phyloP scores from a whole-genome alignment of 2,113 vertebrate species.

The Ceyx melanurus region DNA sequence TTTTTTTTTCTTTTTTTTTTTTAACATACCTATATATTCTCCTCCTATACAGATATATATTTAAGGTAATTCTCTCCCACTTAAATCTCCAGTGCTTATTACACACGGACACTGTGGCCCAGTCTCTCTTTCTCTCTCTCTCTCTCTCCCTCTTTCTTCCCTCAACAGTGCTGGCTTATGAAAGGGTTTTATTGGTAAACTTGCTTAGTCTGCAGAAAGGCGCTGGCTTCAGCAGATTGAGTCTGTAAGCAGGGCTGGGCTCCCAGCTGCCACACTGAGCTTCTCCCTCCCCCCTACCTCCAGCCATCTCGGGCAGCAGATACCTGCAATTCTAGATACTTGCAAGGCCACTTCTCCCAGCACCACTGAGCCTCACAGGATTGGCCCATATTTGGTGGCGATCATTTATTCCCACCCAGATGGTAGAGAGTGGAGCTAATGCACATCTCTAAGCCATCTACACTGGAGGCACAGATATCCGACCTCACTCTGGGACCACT shows the following conservation, averaged over 20 bases:
- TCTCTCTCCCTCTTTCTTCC: neutral
- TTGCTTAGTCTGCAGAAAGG: slow-evolving; percentile 66
- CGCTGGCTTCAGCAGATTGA: slow-evolving; percentile 55
- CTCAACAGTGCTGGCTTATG: slow-evolving; percentile 48
- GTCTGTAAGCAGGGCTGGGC: slow-evolving; percentile 20
- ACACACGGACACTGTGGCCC: neutral
- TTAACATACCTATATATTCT: slow-evolving; percentile 26
- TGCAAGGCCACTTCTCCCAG: neutral
- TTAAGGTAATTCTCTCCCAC: slow-evolving; percentile 67
- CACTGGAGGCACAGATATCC: neutral
- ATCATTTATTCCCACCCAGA: neutral
- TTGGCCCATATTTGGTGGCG: neutral
- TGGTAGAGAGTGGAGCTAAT: neutral
- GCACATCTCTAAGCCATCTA: neutral
- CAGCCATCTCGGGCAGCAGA: neutral
- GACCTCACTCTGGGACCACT: slow-evolving; percentile 22
- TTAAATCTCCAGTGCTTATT: slow-evolving; percentile 63
- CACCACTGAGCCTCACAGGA: neutral
- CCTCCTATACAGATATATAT: slow-evolving; percentile 22
- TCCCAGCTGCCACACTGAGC: neutral
- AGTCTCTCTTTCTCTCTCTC: neutral
- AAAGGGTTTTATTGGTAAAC: slow-evolving; percentile 68
- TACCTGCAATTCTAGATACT: neutral
- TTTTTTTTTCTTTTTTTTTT: neutral
- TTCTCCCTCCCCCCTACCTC: neutral